phyloP scores from a whole-genome alignment of 2,888 invertebrate species.

The Cetonia aurata region DNA sequence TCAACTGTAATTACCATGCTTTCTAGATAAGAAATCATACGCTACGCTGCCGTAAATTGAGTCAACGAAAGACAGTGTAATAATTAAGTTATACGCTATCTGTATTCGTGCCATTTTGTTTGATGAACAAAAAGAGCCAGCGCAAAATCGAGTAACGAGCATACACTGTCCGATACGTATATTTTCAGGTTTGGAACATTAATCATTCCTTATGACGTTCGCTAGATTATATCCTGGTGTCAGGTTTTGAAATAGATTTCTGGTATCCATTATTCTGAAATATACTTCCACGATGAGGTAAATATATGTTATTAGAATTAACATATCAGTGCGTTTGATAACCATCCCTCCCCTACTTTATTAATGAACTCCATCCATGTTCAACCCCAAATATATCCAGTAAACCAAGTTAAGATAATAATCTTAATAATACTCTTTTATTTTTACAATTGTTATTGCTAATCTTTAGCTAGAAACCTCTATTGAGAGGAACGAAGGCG shows the following conservation, averaged over 20 bases:
- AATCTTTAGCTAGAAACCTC: no score
- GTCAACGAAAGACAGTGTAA: constrained; percentile 12
- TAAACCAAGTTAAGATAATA: no score
- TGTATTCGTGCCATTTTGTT: constrained; percentile 26
- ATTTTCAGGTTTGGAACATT: constrained; percentile 32
- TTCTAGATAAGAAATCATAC: background rate
- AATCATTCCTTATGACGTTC: constrained; percentile 40
- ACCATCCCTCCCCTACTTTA: background rate
- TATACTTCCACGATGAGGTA: constrained; percentile 18
- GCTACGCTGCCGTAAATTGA: constrained; percentile 3
- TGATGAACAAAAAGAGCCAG: constrained; percentile 14
- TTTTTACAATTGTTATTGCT: no score
- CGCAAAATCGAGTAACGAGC: constrained; percentile 22
- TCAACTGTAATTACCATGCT: constrained; percentile 9
- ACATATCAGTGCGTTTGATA: constrained; percentile 14
- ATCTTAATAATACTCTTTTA: no score
- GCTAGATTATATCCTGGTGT: constrained; percentile 38
- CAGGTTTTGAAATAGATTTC: constrained; percentile 37
- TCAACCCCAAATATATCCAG: no score
- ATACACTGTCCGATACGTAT: constrained; percentile 16
- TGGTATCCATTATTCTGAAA: constrained; percentile 36
- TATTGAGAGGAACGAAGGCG: no score
- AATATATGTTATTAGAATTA: constrained; percentile 11
- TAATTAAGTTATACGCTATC: constrained; percentile 34
- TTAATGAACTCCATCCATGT: no score